Evolutionary conservation across 2,113 vertebrate species (phyloP), one percentile per base, ranked within the genome.

Genomic region (Motacilla alba): DNA sequence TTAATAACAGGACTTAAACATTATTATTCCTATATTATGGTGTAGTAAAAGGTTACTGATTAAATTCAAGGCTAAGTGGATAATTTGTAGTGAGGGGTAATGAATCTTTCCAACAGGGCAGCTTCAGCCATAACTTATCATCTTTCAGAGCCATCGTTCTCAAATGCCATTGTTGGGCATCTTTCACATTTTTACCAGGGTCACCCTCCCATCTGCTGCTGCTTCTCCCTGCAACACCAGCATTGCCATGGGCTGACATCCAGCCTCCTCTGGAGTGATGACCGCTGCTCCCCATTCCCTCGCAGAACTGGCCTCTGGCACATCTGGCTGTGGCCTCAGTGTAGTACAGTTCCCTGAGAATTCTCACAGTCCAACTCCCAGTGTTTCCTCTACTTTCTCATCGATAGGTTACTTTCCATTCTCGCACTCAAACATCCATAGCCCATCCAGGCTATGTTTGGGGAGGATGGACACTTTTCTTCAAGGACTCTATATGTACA

Each of bases 381-480:
- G 4, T 59, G 37, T 46, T 73, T 73, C 53, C 28, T 49, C 43
- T 82, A 3, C 35, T 72, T 87, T 55, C 35, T 39, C 7, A 41
- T 14, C 0, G 0, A 24, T 18, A 21, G 2, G 23, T 64, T 68
- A 13, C 21, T 44, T 49, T 33, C 30, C 4, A 1, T 28, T 83
- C 33, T 88, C 17, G 24, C 18, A 50, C 11, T 11, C 53, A 43
- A 41, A 26, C n/a, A 49, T 58, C 41, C 10, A 10, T 6, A 33
- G 22, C 1, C 0, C 0, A 0, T n/a, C 14, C 41, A 68, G 33
- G 44, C 30, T 33, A 3, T 19, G 15, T 59, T 55, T 46, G 18
- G 23, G 52, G 49, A 52, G 14, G 11, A 47, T 16, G 2, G 10
- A 15, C 3, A 18, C 5, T 58, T 75, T 52, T 31, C 31, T 77